Evolutionary conservation across 2,113 vertebrate species (phyloP), one percentile per base, ranked within the genome.

Genomic region (Xiphorhynchus elegans): DNA sequence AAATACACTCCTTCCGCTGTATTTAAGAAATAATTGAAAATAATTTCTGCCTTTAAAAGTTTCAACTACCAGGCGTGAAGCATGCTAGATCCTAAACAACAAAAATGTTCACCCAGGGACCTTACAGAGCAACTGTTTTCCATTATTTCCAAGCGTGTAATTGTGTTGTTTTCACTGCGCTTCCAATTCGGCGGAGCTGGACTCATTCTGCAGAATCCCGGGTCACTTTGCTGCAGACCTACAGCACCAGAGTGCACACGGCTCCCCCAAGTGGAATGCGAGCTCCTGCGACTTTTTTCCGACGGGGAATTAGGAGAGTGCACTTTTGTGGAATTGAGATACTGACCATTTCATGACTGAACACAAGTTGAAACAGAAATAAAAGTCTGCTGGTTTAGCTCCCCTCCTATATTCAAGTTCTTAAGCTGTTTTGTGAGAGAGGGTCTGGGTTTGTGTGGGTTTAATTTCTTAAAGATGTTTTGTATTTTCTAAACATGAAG

Each of bases 321-420:
- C 35, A 33, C 40, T 37, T 77, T 37, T 17, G 33, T 6, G 23
- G 29, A 70, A 58, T n/a, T 47, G 29, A 80, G 52, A 40, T 49
- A 9, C 11, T 42, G 37, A 35, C 39, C 46, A 10, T 10, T 28
- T 55, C 33, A 67, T 29, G 24, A 56, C 39, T 81, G 39, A 67
- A n/a, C 24, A 52, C 44, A 55, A 68, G 13, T 3, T 75, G 39
- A 81, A 50, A 26, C 59, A 75, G 56, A 90, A 87, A 60, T 1
- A 29, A 6, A 33, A 49, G 16, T 29, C 59, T 84, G n/a, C 25
- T 70, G 17, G 11, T n/a, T 63, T 39, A 66, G n/a, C 53, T 73
- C n/a, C 19, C 0, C 0, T 20, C 28, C 25, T 81, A 23, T 5
- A 37, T 37, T 19, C 6, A 64, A 77, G 7, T 17, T 58, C 44